phyloP scores from a whole-genome alignment of 2,888 invertebrate species.

The Lissocephala sabroskyi region DNA sequence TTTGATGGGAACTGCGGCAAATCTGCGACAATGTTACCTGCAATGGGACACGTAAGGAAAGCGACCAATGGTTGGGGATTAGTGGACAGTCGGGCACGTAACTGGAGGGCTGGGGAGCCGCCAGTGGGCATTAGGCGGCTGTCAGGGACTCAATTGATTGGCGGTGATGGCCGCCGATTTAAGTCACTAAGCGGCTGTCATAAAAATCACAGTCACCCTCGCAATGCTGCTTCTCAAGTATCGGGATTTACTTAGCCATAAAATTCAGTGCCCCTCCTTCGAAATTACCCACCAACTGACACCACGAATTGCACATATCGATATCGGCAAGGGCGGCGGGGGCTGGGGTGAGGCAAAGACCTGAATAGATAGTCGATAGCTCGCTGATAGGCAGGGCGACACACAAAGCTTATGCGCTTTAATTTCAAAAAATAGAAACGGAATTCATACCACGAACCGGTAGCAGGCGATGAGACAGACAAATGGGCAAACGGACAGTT shows the following conservation, averaged over 20 bases:
- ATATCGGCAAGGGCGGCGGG: slow-evolving; percentile 31
- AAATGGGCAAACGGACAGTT: not conserved
- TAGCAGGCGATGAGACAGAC: slow-evolving; percentile 15
- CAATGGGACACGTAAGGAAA: slow-evolving; percentile 35
- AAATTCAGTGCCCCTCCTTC: slow-evolving; percentile 28
- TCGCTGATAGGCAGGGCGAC: slow-evolving; percentile 50
- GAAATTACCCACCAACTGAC: slow-evolving; percentile 17
- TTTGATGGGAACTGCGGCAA: slow-evolving; percentile 83
- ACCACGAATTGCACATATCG: slow-evolving; percentile 11
- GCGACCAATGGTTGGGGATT: slow-evolving; percentile 23
- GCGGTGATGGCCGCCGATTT: slow-evolving; percentile 22
- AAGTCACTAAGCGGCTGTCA: slow-evolving; percentile 43
- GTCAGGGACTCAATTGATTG: slow-evolving; percentile 17
- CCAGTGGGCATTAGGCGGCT: slow-evolving; percentile 8
- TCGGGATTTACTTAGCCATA: slow-evolving; percentile 62
- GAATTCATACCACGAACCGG: slow-evolving; percentile 15
- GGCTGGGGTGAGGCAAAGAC: no score
- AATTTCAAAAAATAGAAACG: slow-evolving; percentile 45
- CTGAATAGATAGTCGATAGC: slow-evolving; percentile 55
- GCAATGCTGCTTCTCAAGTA: slow-evolving; percentile 51
- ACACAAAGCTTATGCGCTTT: slow-evolving; percentile 55
- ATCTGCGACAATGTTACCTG: slow-evolving; percentile 88
- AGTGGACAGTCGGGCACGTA: slow-evolving; percentile 3
- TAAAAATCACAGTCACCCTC: slow-evolving; percentile 58
- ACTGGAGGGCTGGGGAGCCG: not conserved